Base-by-base conservation (phyloP, 2,113 vertebrate genomes). In the Tachuris rubrigastra region DNA sequence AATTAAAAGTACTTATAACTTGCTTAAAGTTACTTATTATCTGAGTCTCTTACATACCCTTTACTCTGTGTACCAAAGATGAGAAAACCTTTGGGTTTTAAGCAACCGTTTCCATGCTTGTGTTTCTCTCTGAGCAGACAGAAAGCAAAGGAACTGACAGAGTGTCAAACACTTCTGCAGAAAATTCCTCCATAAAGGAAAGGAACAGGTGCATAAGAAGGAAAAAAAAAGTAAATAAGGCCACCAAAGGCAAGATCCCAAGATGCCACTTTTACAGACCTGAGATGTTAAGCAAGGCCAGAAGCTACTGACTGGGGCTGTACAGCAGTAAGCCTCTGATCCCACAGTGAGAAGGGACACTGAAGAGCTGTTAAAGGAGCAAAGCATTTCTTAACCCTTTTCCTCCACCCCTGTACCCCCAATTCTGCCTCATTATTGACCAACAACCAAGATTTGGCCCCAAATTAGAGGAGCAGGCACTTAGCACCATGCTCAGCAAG, bases 91-190 rank as follows among this genome's bases (percentile, higher is more conserved):
- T 35, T n/a, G 16, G 18, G 12, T 16, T 79, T 63, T 24, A 83
- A 68, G 39, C 37, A 55, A 47, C 44, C 5, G 21, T n/a, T 59
- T 47, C 72, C 41, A 60, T 3, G 1, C 16, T 13, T 0, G 0
- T 8, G 55, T 59, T 73, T 77, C 80, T 77, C 63, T 22, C 30
- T 24, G 27, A 75, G 65, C 31, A 90, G 22, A 62, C 11, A 11
- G 53, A 79, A 5, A 44, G 37, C 19, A 8, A 67, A 71, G 15
- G 7, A 65, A 81, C 23, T 44, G 41, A 35, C 30, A 62, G 5
- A 9, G 9, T 12, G 47, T 8, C 21, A 24, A 8, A 9, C 46
- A 66, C 13, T 52, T 59, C 68, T 65, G 59, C 59, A 66, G 55
- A 77, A 62, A 84, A 81, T 10, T 49, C 8, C 5, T 41, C 49